Evolutionary conservation across 2,113 vertebrate genomes (phyloP).

Genomic region (Lota lota): DNA sequence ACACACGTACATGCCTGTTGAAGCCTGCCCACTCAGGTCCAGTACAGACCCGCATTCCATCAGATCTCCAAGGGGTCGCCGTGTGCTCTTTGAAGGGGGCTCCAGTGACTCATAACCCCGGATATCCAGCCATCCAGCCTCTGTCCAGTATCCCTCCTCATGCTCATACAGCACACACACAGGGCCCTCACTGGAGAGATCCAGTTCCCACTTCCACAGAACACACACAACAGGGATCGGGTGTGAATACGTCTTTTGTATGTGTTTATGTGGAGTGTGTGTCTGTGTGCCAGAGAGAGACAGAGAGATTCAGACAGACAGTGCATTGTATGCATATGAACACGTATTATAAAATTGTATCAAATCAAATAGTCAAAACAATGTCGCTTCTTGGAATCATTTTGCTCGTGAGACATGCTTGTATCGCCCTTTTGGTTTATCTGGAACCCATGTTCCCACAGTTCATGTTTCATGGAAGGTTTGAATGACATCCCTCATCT

Average conservation of each 20-base stretch:
- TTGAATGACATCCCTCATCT: too few relatives aligned
- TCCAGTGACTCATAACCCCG: constrained; percentile 69
- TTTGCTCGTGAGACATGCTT: too few relatives aligned
- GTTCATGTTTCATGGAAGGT: too few relatives aligned
- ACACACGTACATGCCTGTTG: too few relatives aligned
- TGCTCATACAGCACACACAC: constrained; percentile 29
- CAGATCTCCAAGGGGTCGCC: constrained; percentile 30
- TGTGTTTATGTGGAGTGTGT: constrained; percentile 20
- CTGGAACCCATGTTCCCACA: too few relatives aligned
- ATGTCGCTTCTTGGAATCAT: too few relatives aligned
- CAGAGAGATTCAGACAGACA: background rate
- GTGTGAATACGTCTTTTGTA: constrained; percentile 57
- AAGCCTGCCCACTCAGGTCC: too few relatives aligned
- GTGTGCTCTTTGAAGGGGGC: constrained; percentile 63
- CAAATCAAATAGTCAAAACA: too few relatives aligned
- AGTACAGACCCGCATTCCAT: too few relatives aligned
- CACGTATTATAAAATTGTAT: too few relatives aligned
- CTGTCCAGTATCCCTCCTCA: constrained; percentile 38
- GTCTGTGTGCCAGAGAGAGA: background rate
- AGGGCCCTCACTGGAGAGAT: constrained; percentile 26
- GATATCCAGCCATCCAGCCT: constrained; percentile 43
- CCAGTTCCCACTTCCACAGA: constrained; percentile 40
- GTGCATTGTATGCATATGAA: too few relatives aligned
- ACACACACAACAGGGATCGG: constrained; percentile 19
- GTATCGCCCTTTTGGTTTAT: too few relatives aligned